Evolutionary conservation across 2,888 invertebrate genomes (phyloP), one percentile per base, ranked within the genome.

Genomic region (Phengaris alcon): DNA sequence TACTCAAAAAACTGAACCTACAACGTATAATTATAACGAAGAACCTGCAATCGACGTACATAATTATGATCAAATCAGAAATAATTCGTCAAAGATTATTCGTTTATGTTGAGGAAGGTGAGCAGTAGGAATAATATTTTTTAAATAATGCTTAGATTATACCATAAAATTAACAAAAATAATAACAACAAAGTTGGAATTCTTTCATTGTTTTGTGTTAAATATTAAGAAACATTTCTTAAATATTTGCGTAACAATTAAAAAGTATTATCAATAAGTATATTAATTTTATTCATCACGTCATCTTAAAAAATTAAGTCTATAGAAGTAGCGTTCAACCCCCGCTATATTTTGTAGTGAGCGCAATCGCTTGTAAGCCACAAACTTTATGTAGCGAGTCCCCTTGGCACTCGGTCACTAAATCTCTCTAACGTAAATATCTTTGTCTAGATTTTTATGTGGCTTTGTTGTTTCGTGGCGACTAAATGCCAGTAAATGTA

Each of bases 281-380:
- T 48, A 7, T 7, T 48, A 6, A 48, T 7, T 22, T 48, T 6
- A 7, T 48, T 48, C 48, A 48, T 7, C 15, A 59, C 12, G 13
- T 6, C 8, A 4, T 13, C 13, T 12, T 13, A 35, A 44, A 35
- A 9, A n/a, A 35, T 5, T 10, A 22, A 12, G 9, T 46, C 3
- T 13, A 13, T 68, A 6, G 68, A 68, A 68, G 44, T 46, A 44
- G 64, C 44, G 68, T 68, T n/a, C 12, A 35, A 68, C 46, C 46
- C 6, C 68, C 10, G 13, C 68, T 68, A 13, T 68, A 68, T 68
- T 68, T 46, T 35, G 35, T 35, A 64, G 35, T 64, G 13, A 68
- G 44, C 13, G 68, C 68, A 68, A 68, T 68, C 68, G 68, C 13
- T 68, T 46, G 68, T 68, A 68, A 46, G 46, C 68, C 68, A 68